These are phyloP conservation scores for Indicator indicator DNA, from an alignment of 2,113 vertebrate genomes.

Conservation along the genomic window DNA sequence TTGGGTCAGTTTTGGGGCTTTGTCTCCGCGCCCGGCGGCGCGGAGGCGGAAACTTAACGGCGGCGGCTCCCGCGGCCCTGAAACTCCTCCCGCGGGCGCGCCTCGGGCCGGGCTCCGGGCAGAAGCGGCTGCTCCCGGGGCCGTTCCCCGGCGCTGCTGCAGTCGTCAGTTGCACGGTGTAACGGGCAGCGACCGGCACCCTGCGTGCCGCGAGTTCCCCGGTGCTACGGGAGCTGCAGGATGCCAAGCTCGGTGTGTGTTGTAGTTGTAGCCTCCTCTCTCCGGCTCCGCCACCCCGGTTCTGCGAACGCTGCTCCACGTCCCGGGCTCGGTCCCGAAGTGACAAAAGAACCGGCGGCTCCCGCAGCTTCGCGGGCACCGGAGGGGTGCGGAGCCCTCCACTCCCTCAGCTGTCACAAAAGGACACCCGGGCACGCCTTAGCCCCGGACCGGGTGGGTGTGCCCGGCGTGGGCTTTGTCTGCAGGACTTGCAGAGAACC, in stretches of 20 bases:
- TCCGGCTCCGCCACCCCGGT: no score
- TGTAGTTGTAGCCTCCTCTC: background rate
- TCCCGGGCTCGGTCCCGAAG: accelerated
- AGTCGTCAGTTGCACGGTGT: no score
- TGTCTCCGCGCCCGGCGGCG: background rate
- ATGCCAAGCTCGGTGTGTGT: background rate
- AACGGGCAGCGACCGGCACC: background rate
- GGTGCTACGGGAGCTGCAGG: background rate
- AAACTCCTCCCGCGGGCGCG: background rate
- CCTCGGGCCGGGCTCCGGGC: background rate
- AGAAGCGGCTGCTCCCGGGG: no score
- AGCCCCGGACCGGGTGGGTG: conserved; percentile 5
- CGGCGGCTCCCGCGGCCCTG: background rate
- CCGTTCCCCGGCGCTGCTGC: no score
- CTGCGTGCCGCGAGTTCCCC: background rate
- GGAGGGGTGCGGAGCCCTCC: background rate
- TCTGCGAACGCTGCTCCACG: no score
- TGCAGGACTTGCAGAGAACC: background rate
- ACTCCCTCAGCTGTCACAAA: conserved; percentile 14
- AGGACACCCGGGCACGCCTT: background rate
- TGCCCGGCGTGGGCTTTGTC: conserved; percentile 44
- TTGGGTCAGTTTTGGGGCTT: background rate
- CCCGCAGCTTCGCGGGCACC: background rate
- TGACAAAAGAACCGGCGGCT: background rate
- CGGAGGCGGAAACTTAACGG: conserved; percentile 18